Evolutionary conservation across 2,797 vertebrate genomes (phyloP).

Genomic region (Hemibagrus guttatus): DNA sequence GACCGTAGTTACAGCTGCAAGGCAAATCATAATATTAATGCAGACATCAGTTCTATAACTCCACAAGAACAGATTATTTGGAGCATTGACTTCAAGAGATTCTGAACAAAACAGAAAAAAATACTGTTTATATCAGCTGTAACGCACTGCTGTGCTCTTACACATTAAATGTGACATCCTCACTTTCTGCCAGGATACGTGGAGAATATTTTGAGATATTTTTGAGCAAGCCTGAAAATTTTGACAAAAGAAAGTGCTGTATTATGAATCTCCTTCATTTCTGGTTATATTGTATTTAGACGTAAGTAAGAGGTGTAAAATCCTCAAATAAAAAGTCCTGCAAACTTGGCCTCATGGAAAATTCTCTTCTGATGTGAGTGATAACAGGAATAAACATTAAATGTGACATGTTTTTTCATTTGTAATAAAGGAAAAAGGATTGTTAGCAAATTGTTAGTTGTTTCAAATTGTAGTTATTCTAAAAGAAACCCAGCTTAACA

Average conservation of each 20-base stretch:
- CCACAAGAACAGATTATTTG: not conserved
- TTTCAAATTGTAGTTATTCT: not conserved
- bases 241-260: not conserved
- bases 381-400: not conserved
- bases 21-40: not conserved
- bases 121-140: not conserved
- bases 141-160: too few relatives aligned
- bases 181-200: not conserved
- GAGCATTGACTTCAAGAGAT: not conserved
- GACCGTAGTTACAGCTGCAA: not conserved
- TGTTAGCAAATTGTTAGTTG: too few relatives aligned
- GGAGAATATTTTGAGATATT: not conserved
- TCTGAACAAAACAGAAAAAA: not conserved
- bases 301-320: not conserved
- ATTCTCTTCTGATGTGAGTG: not conserved
- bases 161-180: not conserved
- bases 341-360: too few relatives aligned
- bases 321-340: not conserved
- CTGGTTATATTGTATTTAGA: not conserved
- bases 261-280: not conserved
- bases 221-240: not conserved
- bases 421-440: not conserved
- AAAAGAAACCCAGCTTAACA: not conserved
- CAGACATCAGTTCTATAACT: not conserved
- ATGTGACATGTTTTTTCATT: not conserved